Evolutionary conservation across 2,888 invertebrate species (phyloP).

Genomic region (Piscicola geometra): DNA sequence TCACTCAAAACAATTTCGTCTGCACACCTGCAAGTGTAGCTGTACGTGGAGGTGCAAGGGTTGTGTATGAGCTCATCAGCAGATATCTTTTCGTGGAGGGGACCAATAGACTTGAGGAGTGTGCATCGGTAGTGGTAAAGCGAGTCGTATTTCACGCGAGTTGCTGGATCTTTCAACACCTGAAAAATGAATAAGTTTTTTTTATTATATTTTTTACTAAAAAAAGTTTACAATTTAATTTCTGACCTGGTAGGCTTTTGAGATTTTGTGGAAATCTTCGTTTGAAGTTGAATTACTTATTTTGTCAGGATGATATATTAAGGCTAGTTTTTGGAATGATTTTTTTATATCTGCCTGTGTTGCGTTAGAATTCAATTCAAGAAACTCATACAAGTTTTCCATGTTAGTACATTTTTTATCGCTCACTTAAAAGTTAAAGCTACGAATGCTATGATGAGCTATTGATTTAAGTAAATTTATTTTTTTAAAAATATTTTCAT

Average conservation of each 20-base stretch:
- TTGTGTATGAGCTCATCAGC: background rate
- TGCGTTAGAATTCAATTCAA: conserved; percentile 4
- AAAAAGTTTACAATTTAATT: too few species aligned
- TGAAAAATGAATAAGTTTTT: background rate
- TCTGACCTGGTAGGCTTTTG: conserved; percentile 18
- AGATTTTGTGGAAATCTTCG: conserved; percentile 14
- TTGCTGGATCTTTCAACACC: conserved; percentile 10
- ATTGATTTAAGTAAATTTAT: background rate
- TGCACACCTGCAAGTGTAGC: conserved; percentile 12
- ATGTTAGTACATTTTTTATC: conserved; percentile 1
- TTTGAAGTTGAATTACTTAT: background rate
- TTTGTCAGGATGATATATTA: conserved; percentile 28
- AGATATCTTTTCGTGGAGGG: conserved; percentile 6
- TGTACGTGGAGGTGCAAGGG: background rate
- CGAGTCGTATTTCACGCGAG: conserved; percentile 25
- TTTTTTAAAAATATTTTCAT: background rate
- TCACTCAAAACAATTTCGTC: background rate
- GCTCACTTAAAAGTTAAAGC: too few species aligned
- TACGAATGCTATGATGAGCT: background rate
- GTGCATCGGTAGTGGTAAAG: conserved; percentile 20
- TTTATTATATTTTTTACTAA: background rate
- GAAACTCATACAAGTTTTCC: conserved; percentile 25
- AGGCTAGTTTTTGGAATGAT: conserved; percentile 29
- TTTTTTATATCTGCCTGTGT: conserved; percentile 17
- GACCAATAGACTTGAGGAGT: conserved; percentile 17